A percentile compares a stretch with the other conserved stretches of the same genome.
phyloP scores from a whole-genome alignment of 2,888 invertebrate species.

The Colostygia pectinataria region DNA sequence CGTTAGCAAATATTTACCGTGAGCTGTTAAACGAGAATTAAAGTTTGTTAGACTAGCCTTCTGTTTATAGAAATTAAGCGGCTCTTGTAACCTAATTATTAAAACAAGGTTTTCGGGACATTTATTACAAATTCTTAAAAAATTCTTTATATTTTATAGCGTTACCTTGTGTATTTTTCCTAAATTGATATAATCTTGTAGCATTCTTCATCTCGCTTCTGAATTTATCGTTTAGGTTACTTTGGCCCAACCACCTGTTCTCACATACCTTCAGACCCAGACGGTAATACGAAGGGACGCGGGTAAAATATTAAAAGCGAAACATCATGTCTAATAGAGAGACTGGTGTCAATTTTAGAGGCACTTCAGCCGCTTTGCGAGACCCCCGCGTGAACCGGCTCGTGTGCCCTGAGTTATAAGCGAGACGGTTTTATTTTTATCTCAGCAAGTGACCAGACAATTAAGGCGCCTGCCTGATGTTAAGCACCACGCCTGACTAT shows the following conservation, averaged over 20 bases:
- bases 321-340: slow-evolving; percentile 56
- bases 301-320: slow-evolving; percentile 55
- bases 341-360: slow-evolving; percentile 61
- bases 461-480: too few relatives aligned
- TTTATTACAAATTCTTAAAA: too few relatives aligned
- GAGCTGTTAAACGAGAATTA: slow-evolving; percentile 58
- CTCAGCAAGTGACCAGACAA: too few relatives aligned
- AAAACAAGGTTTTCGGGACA: background rate
- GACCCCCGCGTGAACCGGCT: slow-evolving; percentile 36
- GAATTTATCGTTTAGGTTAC: slow-evolving; percentile 10
- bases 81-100: background rate
- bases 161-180: too few relatives aligned
- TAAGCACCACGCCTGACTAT: too few relatives aligned
- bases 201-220: background rate
- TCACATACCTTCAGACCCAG: slow-evolving; percentile 11
- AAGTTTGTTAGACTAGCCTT: slow-evolving; percentile 49
- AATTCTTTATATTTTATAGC: too few relatives aligned
- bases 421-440: too few relatives aligned
- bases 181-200: too few relatives aligned
- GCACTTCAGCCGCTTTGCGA: slow-evolving; percentile 51
- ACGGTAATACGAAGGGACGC: slow-evolving; percentile 42
- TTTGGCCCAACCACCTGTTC: slow-evolving; percentile 15
- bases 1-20: slow-evolving; percentile 59
- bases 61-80: slow-evolving; percentile 13
- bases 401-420: slow-evolving; percentile 7